phyloP scores from a whole-genome alignment of 2,797 vertebrate species.

The Sylvilagus floridanus region DNA sequence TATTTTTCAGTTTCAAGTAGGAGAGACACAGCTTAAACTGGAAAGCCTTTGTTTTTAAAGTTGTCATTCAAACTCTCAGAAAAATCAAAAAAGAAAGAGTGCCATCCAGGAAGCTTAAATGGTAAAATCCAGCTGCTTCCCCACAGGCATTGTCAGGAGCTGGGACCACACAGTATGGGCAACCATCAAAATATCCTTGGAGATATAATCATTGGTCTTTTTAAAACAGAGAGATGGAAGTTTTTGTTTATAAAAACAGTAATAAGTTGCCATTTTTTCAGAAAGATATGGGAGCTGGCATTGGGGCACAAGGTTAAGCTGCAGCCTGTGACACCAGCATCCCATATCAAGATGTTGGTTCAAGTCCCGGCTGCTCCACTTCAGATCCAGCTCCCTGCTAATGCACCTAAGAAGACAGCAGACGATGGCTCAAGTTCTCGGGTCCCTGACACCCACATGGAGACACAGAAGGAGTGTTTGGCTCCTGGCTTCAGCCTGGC shows the following conservation, averaged over 20 bases:
- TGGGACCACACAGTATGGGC: background rate
- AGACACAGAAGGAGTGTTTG: no score
- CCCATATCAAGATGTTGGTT: no score
- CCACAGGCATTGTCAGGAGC: background rate
- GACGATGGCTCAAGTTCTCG: no score
- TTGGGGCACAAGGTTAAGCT: no score
- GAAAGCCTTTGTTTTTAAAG: conserved; percentile 30
- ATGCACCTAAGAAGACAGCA: no score
- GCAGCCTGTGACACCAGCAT: no score
- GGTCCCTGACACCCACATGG: no score
- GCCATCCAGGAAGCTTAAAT: background rate
- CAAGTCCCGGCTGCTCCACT: no score
- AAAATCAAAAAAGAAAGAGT: background rate
- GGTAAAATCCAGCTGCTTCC: background rate
- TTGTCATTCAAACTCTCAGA: conserved; percentile 34
- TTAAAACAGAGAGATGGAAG: background rate
- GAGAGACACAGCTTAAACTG: background rate
- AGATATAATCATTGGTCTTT: background rate
- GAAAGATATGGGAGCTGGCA: background rate
- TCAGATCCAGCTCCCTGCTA: no score
- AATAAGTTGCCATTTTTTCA: conserved; percentile 9
- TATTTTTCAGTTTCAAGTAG: conserved; percentile 46
- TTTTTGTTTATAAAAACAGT: background rate
- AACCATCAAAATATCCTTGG: background rate
- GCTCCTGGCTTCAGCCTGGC: no score